These are phyloP conservation scores for Drosophila atripex DNA, from an alignment of 2,888 invertebrate species.

Conservation along the genomic window DNA sequence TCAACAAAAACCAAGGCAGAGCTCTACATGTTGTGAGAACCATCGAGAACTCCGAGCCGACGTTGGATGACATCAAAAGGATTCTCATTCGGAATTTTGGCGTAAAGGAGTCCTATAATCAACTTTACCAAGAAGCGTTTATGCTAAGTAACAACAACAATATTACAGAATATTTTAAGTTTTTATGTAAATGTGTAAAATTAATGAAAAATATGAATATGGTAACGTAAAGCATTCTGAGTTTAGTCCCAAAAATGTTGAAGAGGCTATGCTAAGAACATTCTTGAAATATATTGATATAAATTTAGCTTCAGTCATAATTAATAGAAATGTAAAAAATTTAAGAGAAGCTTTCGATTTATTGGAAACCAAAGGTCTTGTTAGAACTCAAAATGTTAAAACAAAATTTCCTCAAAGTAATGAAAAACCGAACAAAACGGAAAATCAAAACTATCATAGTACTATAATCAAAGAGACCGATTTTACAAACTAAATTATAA, in stretches of 20 bases:
- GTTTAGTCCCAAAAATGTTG: slow-evolving; percentile 42
- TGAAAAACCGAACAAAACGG: slow-evolving; percentile 24
- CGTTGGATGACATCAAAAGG: background rate
- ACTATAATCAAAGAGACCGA: slow-evolving; percentile 24
- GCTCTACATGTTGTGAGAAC: background rate
- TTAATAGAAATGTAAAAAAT: slow-evolving; percentile 28
- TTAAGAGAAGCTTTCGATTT: slow-evolving; percentile 25
- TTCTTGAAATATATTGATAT: slow-evolving; percentile 52
- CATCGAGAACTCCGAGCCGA: background rate
- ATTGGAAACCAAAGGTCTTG: slow-evolving; percentile 19
- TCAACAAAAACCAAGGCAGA: slow-evolving; percentile 50
- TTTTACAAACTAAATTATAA: background rate
- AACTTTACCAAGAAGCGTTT: background rate
- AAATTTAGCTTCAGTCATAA: slow-evolving; percentile 29
- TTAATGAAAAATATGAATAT: slow-evolving; percentile 39
- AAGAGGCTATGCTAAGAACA: slow-evolving; percentile 49
- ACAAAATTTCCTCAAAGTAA: slow-evolving; percentile 29
- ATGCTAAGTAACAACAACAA: slow-evolving; percentile 29
- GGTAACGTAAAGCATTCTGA: slow-evolving; percentile 40
- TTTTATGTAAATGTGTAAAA: slow-evolving; percentile 36
- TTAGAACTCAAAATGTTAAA: slow-evolving; percentile 21
- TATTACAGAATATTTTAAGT: slow-evolving; percentile 41
- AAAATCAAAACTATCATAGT: slow-evolving; percentile 12
- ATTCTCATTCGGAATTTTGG: background rate
- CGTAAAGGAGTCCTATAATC: too few species aligned